A percentile compares a stretch with the other conserved stretches of the same genome.
phyloP scores from a whole-genome alignment of 2,113 vertebrate species.

The Xyliphius kryptos region DNA sequence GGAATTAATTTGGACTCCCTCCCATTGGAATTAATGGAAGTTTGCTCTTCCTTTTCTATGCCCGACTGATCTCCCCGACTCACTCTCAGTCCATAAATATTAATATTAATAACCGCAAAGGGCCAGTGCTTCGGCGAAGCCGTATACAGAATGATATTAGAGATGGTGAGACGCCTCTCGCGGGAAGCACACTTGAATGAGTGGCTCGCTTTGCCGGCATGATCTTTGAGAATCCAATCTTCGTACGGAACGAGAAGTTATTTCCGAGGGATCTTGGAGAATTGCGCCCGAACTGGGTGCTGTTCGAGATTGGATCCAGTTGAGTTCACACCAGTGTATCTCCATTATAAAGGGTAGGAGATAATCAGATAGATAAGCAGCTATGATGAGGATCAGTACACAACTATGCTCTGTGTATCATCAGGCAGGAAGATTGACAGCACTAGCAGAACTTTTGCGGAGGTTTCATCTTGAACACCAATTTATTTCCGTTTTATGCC shows the following conservation, averaged over 20 bases:
- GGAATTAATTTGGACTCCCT: slow-evolving; percentile 78
- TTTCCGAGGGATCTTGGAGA: slow-evolving; percentile 47
- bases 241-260: slow-evolving; percentile 71
- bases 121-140: slow-evolving; percentile 70
- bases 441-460: slow-evolving; percentile 5
- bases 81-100: slow-evolving; percentile 75
- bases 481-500: background rate
- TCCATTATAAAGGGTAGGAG: slow-evolving; percentile 62
- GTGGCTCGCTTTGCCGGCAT: slow-evolving; percentile 70
- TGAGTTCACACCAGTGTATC: slow-evolving; percentile 61
- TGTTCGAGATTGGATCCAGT: slow-evolving; percentile 56
- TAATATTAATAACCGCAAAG: slow-evolving; percentile 78
- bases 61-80: slow-evolving; percentile 49
- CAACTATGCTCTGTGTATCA: slow-evolving; percentile 23
- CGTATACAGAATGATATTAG: slow-evolving; percentile 80
- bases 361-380: slow-evolving; percentile 67
- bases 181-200: slow-evolving; percentile 74
- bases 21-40: slow-evolving; percentile 76
- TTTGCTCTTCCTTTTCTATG: slow-evolving; percentile 70
- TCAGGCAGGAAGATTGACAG: slow-evolving; percentile 13
- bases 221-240: slow-evolving; percentile 79
- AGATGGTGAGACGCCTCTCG: slow-evolving; percentile 75
- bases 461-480: background rate
- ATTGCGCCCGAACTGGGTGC: slow-evolving; percentile 53
- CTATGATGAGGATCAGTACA: slow-evolving; percentile 58